Evolutionary conservation across 23 tunicate species (phyloP), one percentile per base, ranked within the genome.

Genomic region (Oikopleura dioica): DNA sequence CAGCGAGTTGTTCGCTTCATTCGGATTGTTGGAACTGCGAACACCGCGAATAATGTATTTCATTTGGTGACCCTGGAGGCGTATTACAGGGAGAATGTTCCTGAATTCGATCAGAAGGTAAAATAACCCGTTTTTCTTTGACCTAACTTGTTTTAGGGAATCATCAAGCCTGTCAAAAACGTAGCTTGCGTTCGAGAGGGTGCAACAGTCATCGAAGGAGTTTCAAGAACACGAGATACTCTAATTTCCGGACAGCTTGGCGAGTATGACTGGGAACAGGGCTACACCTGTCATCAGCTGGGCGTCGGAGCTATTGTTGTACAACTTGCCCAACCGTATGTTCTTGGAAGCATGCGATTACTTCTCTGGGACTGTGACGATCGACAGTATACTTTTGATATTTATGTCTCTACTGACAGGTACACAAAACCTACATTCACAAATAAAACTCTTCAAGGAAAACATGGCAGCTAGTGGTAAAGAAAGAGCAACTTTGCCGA

Each of bases 131-230:
- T n/a, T n/a, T n/a, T n/a, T n/a, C n/a, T n/a, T n/a, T n/a, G n/a
- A n/a, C n/a, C n/a, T n/a, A n/a, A n/a, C n/a, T n/a, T n/a, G n/a
- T n/a, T n/a, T n/a, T n/a, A n/a, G 9, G 55, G 55, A 44, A 44
- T 44, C 16, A 44, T 44, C 9, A 44, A 44, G 16, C 55, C 55
- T 9, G 16, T 16, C 16, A 44, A 44, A 35, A 91, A 91, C 58
- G 84, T 91, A 16, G 97, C 97, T 35, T 85, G 79, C 2, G 77
- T 81, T 21, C 81, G 75, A 4, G 78, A 79, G 35, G 63, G 84
- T 69, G 92, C 92, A n/a, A 83, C 83, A 51, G 80, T 91, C n/a
- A 85, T 91, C 36, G 96, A 89, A 69, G 96, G 96, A n/a, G 96
- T 89, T 30, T 84, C 89, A 36, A 59, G 89, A 35, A 86, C 84